Evolutionary conservation across 1,140 invertebrate species (phyloP).

Genomic region (Achroia grisella): DNA sequence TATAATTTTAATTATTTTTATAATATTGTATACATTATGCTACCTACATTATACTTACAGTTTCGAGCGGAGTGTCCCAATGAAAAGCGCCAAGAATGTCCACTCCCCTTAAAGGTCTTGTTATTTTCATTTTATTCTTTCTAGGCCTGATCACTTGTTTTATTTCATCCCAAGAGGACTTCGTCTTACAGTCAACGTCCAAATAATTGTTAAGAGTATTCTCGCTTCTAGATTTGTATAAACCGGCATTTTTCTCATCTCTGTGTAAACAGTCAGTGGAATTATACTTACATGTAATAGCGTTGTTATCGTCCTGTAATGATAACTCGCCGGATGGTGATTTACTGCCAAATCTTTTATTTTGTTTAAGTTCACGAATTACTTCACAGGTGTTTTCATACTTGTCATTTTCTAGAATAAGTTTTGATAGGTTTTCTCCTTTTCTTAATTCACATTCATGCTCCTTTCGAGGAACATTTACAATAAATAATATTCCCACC

Average conservation of each 20-base stretch:
- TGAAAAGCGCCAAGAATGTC: constrained; percentile 26
- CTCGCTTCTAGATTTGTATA: constrained; percentile 21
- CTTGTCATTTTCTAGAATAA: constrained; percentile 21
- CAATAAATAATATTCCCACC: constrained; percentile 38
- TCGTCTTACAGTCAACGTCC: constrained; percentile 5
- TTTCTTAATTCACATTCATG: constrained; percentile 31
- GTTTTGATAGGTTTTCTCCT: constrained; percentile 10
- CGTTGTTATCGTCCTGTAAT: constrained; percentile 6
- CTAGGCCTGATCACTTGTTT: constrained; percentile 23
- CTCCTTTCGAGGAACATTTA: constrained; percentile 33
- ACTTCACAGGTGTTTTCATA: constrained; percentile 17
- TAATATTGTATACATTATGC: too few relatives aligned
- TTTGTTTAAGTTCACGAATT: constrained; percentile 18
- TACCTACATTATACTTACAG: constrained; percentile 16
- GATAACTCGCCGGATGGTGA: constrained; percentile 3
- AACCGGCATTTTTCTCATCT: constrained; percentile 3
- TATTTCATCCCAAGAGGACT: constrained; percentile 22
- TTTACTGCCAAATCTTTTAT: constrained; percentile 10
- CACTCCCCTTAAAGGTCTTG: constrained; percentile 10
- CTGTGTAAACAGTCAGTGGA: constrained; percentile 22
- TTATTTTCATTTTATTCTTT: constrained; percentile 30
- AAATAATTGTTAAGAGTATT: constrained; percentile 8
- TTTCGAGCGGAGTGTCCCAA: constrained; percentile 29
- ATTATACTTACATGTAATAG: constrained; percentile 16
- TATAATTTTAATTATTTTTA: too few relatives aligned